Evolutionary conservation across 2,797 vertebrate genomes (phyloP).

Genomic region (Dallia pectoralis): DNA sequence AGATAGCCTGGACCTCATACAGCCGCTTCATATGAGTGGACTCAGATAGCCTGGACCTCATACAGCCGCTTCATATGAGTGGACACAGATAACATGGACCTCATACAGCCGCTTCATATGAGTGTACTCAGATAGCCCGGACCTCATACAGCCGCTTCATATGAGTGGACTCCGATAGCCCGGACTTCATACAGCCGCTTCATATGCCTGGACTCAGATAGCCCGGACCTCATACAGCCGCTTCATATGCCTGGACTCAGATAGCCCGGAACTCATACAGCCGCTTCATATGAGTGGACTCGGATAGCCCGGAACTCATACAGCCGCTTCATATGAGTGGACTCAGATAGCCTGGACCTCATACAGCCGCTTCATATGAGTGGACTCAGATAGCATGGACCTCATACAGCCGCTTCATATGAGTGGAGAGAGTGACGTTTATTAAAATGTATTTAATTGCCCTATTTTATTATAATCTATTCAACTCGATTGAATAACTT

Average conservation of each 20-base stretch:
- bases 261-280: no score
- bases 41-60: no score
- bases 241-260: constrained; percentile 26
- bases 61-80: constrained; percentile 12
- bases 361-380: no score
- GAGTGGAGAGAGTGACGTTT: constrained; percentile 19
- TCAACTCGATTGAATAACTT: not conserved
- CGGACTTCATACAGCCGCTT: not conserved
- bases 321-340: constrained; percentile 16
- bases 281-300: constrained; percentile 22
- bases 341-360: constrained; percentile 10
- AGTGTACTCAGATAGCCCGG: no score
- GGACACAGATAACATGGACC: no score
- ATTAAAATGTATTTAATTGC: not conserved
- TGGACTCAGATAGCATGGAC: constrained; percentile 14
- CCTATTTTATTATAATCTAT: not conserved
- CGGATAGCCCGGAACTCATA: no score
- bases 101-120: not conserved
- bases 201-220: constrained; percentile 30
- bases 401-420: not conserved
- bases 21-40: constrained; percentile 19
- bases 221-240: no score
- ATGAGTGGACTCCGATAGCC: no score
- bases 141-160: not conserved
- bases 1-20: no score